phyloP scores from a whole-genome alignment of 2,888 invertebrate species.

The Litoditis marina region DNA sequence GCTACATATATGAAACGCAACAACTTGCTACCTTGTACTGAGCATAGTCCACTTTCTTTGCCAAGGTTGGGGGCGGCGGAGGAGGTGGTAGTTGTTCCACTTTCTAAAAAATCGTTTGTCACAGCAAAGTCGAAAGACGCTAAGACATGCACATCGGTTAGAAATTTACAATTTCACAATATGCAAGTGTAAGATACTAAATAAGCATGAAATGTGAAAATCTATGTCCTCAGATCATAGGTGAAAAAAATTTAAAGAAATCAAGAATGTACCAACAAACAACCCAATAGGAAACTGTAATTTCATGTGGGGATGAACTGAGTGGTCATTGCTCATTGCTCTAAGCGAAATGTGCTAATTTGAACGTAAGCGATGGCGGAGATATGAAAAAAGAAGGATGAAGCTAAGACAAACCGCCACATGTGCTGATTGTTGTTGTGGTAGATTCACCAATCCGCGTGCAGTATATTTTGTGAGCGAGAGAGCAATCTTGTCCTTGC shows the following conservation, averaged over 20 bases:
- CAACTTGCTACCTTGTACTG: slow-evolving; percentile 11
- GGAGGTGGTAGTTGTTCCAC: not conserved
- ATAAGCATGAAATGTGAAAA: not conserved
- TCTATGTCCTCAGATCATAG: too few relatives aligned
- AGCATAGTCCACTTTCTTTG: slow-evolving; percentile 5
- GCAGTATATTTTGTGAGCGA: slow-evolving; percentile 1
- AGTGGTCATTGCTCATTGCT: not conserved
- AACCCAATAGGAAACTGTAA: too few relatives aligned
- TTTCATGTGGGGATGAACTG: too few relatives aligned
- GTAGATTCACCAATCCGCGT: not conserved
- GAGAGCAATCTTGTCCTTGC: slow-evolving; percentile 14
- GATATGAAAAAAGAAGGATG: not conserved
- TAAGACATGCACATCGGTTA: too few relatives aligned
- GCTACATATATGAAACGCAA: not conserved
- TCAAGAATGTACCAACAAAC: too few relatives aligned
- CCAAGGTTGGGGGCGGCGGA: not conserved
- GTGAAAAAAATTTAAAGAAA: too few relatives aligned
- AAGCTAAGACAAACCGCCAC: too few relatives aligned
- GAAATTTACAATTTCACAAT: too few relatives aligned
- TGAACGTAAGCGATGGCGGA: not conserved
- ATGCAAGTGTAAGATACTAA: not conserved
- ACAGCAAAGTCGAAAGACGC: too few relatives aligned
- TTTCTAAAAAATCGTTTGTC: too few relatives aligned
- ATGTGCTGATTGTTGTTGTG: too few relatives aligned
- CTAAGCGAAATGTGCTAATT: not conserved